phyloP scores from a whole-genome alignment of 2,888 invertebrate species.

The Luffia ferchaultella region DNA sequence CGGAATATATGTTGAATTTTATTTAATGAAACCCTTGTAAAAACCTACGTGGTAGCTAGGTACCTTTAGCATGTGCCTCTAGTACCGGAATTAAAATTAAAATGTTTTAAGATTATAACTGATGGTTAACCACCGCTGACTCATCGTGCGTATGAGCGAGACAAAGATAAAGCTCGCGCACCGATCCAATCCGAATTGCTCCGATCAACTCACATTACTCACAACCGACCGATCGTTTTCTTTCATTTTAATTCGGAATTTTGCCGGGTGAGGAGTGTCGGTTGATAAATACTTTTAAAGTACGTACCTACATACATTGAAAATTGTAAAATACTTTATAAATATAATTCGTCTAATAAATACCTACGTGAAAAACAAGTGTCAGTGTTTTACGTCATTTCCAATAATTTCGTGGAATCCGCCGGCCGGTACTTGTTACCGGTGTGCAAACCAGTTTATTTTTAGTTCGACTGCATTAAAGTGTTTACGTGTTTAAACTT shows the following conservation, averaged over 20 bases:
- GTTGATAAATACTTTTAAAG: not conserved
- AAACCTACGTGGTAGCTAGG: no score
- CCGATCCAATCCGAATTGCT: no score
- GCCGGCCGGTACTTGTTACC: slow-evolving; percentile 3
- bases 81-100: no score
- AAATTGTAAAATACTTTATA: not conserved
- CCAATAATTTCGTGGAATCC: not conserved
- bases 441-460: slow-evolving; percentile 1
- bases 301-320: not conserved
- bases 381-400: slow-evolving; percentile 20
- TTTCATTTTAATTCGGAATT: not conserved
- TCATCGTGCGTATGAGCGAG: not conserved
- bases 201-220: not conserved
- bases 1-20: no score
- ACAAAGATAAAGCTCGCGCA: no score
- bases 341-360: not conserved
- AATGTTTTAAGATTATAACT: no score
- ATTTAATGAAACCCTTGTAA: no score
- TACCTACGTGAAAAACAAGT: not conserved
- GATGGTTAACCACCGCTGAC: not conserved
- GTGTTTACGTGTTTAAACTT: slow-evolving; percentile 16
- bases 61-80: no score
- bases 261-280: not conserved
- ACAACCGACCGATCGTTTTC: not conserved
- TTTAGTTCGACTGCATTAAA: not conserved